Evolutionary conservation across 2,113 vertebrate genomes (phyloP).

Genomic region (Danionella cerebrum): DNA sequence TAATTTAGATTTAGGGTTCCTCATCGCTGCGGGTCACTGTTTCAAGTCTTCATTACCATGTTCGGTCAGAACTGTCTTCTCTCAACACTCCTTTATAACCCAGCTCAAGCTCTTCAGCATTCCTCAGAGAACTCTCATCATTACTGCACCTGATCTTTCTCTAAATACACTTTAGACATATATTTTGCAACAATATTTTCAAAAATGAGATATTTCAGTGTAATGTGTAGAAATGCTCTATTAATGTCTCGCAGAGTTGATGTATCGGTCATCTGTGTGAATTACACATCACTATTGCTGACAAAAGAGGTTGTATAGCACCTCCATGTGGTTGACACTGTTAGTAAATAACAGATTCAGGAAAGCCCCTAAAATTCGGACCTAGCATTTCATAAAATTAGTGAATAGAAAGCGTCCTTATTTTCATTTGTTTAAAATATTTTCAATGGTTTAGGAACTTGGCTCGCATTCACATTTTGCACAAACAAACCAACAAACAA

Average conservation of each 20-base stretch:
- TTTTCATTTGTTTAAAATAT: no score
- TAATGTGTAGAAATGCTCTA: not conserved
- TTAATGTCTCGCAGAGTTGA: not conserved
- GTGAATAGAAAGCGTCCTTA: no score
- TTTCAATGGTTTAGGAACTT: no score
- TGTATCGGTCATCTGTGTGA: no score
- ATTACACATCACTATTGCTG: not conserved
- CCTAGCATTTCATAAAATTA: no score
- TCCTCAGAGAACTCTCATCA: not conserved
- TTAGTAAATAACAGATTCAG: not conserved
- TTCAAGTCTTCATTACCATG: not conserved
- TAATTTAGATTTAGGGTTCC: no score
- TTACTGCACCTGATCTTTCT: not conserved
- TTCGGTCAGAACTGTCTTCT: not conserved
- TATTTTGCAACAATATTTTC: not conserved
- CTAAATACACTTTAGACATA: not conserved
- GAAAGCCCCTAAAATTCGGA: conserved; percentile 5
- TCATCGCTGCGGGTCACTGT: not conserved
- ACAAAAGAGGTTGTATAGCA: not conserved
- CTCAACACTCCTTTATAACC: conserved; percentile 15
- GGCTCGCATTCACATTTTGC: no score
- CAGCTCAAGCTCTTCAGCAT: not conserved
- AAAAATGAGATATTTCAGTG: not conserved
- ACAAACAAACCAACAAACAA: no score
- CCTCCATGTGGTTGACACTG: conserved; percentile 15